These are phyloP conservation scores for Argyra leucocephala DNA, from an alignment of 2,888 invertebrate species.

Conservation along the genomic window DNA sequence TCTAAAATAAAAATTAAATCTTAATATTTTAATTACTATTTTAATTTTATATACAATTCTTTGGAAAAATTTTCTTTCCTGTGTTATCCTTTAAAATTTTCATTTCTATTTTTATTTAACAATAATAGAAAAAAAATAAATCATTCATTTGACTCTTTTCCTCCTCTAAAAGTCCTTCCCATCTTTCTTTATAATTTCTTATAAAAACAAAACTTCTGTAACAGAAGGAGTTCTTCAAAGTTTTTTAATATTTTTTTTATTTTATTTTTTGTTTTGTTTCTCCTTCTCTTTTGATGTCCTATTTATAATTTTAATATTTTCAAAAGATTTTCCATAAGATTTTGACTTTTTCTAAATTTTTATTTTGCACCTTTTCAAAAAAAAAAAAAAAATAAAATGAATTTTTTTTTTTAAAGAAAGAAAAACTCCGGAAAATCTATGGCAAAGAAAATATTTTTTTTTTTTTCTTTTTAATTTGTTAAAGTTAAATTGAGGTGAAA, in stretches of 20 bases:
- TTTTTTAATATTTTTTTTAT: too few species aligned
- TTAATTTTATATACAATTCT: too few species aligned
- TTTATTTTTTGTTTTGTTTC: too few species aligned
- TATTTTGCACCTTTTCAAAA: not conserved
- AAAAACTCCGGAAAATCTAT: not conserved
- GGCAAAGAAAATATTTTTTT: not conserved
- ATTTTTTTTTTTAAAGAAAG: not conserved
- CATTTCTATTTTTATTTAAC: too few species aligned
- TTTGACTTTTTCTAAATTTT: not conserved
- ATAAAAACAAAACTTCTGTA: not conserved
- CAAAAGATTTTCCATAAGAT: not conserved
- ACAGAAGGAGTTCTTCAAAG: not conserved
- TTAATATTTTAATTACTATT: too few species aligned
- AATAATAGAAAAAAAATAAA: too few species aligned
- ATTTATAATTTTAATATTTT: too few species aligned
- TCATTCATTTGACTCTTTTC: not conserved
- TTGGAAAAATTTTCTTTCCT: too few species aligned
- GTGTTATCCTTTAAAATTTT: too few species aligned
- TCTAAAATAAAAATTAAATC: too few species aligned
- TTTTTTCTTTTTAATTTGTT: not conserved
- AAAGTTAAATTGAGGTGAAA: slow-evolving; percentile 3
- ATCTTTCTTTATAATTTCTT: not conserved
- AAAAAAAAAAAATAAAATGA: not conserved
- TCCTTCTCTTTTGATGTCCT: not conserved
- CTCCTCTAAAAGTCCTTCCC: not conserved